Conservation (phyloP, 2,797 vertebrate species). For the Paguma larvata region DNA sequence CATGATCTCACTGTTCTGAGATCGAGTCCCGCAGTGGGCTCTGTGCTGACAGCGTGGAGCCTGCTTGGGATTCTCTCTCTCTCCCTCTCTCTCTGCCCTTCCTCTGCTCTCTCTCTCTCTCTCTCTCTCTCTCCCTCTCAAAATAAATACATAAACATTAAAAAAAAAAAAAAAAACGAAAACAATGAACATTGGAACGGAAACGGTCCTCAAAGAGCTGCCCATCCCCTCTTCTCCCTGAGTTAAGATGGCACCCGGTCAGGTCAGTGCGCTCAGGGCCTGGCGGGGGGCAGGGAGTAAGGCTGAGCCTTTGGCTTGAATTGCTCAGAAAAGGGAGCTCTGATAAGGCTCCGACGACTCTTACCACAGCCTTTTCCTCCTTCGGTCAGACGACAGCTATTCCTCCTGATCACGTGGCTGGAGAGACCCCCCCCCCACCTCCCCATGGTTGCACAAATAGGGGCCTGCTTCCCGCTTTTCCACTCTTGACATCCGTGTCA, state of each 20-base stretch:
- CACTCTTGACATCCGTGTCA: background rate
- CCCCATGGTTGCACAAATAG: background rate
- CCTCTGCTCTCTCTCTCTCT: too few species aligned
- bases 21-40: too few species aligned
- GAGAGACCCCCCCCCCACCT: background rate
- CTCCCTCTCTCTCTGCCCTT: too few species aligned
- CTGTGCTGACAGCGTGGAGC: too few species aligned
- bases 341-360: conserved; percentile 16
- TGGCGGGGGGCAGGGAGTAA: background rate
- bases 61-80: too few species aligned
- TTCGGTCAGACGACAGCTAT: background rate
- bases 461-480: conserved; percentile 29
- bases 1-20: too few species aligned
- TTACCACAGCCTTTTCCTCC: background rate
- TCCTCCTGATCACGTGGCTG: conserved; percentile 28
- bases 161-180: too few species aligned
- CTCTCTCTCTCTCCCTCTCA: too few species aligned
- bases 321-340: conserved; percentile 41
- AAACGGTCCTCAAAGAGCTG: background rate
- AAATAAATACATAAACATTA: too few species aligned
- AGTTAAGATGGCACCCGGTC: background rate
- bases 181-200: background rate
- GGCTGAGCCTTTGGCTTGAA: background rate
- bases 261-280: background rate
- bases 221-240: accelerated